A percentile compares a stretch with the other conserved stretches of the same genome.
These are phyloP conservation scores for Parauchenoglanis punctatus DNA, from an alignment of 2,797 vertebrate genomes.

Conservation along the genomic window DNA sequence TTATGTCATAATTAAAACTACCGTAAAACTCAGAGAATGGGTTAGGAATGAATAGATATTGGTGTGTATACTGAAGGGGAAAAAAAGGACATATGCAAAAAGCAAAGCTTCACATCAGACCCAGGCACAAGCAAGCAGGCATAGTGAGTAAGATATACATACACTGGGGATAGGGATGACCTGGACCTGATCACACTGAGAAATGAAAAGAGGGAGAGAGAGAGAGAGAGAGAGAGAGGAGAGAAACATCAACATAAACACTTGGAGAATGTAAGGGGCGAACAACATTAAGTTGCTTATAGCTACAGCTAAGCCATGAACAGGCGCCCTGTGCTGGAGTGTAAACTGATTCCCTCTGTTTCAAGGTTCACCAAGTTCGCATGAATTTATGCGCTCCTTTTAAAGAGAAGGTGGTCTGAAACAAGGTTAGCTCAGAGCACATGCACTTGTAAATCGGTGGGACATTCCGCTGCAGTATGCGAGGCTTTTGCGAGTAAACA, in stretches of 20 bases:
- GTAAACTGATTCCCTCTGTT: constrained; percentile 23
- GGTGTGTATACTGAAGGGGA: not conserved
- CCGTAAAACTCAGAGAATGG: not conserved
- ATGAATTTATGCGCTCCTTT: constrained; percentile 59
- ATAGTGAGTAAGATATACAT: constrained; percentile 80
- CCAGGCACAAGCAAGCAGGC: constrained; percentile 18
- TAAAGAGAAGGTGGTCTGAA: constrained; percentile 55
- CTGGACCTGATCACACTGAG: constrained; percentile 84
- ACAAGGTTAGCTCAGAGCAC: constrained; percentile 62
- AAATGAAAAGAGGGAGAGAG: constrained; percentile 48
- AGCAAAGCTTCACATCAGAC: constrained; percentile 18
- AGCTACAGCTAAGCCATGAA: constrained; percentile 25
- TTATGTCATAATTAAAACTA: not conserved
- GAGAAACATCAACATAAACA: constrained; percentile 28
- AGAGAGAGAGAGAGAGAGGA: not conserved
- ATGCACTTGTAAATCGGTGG: constrained; percentile 62
- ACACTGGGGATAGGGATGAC: constrained; percentile 92
- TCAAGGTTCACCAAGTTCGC: constrained; percentile 61
- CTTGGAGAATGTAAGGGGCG: constrained; percentile 29
- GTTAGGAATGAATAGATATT: not conserved
- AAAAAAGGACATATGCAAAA: not conserved
- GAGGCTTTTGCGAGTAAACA: constrained; percentile 70
- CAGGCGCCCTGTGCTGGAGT: constrained; percentile 29
- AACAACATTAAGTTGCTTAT: constrained; percentile 28
- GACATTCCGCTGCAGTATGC: constrained; percentile 65